Conservation (phyloP, 2,888 invertebrate species). For the Himalopsyche kuldschensis region DNA sequence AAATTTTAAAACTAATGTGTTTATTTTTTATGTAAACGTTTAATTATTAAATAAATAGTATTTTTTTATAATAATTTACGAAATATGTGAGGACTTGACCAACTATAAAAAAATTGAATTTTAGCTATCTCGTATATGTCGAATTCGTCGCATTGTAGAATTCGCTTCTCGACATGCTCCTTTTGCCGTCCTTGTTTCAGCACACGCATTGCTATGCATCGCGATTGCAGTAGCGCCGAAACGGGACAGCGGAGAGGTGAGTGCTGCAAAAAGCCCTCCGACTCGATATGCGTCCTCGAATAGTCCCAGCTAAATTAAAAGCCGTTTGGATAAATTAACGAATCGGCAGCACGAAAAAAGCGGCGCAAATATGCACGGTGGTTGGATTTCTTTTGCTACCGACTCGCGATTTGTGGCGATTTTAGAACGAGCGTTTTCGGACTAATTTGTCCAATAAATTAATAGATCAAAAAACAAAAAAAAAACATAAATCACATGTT, state of each 20-base stretch:
- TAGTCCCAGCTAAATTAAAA: not conserved
- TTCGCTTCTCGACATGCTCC: not conserved
- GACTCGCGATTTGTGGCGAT: not conserved
- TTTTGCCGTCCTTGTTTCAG: not conserved
- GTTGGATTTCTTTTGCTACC: not conserved
- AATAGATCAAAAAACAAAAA: no score
- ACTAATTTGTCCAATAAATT: no score
- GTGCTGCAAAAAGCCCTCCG: not conserved
- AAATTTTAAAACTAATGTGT: no score
- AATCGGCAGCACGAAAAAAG: not conserved
- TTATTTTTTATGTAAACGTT: no score
- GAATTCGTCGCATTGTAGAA: not conserved
- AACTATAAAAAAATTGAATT: no score
- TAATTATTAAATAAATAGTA: no score
- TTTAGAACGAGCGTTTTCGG: not conserved
- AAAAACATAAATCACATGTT: no score
- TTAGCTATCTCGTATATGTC: not conserved
- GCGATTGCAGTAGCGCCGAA: not conserved
- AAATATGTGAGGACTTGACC: no score
- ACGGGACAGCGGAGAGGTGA: not conserved
- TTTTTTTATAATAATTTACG: no score
- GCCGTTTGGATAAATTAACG: constrained; percentile 1
- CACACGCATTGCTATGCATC: not conserved
- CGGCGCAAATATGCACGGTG: not conserved
- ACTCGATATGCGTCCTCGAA: not conserved